A percentile compares a stretch with the other conserved stretches of the same genome.
phyloP scores from a whole-genome alignment of 2,888 invertebrate species.

The Tetheella fluctuosa region DNA sequence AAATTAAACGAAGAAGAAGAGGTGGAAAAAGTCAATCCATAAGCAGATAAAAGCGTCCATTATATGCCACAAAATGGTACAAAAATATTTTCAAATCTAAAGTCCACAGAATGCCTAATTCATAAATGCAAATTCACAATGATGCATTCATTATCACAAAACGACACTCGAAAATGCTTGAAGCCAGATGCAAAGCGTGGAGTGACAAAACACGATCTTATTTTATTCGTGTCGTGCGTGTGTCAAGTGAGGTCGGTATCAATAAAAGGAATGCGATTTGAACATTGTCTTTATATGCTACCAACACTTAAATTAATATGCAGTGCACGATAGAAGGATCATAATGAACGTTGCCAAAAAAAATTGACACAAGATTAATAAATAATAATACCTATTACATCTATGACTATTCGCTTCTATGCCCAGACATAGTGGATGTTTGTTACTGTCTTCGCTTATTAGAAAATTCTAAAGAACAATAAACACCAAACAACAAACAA shows the following conservation, averaged over 20 bases:
- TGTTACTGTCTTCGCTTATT: too few relatives aligned
- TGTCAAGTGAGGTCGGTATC: constrained; percentile 13
- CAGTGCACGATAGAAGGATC: not conserved
- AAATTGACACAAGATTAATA: too few relatives aligned
- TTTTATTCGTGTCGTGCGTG: constrained; percentile 9
- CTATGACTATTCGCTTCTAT: too few relatives aligned
- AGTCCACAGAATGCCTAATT: not conserved
- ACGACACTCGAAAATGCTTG: not conserved
- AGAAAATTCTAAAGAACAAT: too few relatives aligned
- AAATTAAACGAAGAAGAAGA: too few relatives aligned
- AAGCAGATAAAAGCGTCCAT: constrained; percentile 14
- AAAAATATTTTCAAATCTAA: too few relatives aligned
- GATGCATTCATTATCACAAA: constrained; percentile 2
- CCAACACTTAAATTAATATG: constrained; percentile 20
- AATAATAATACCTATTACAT: too few relatives aligned
- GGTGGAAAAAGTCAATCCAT: not conserved
- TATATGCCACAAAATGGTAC: too few relatives aligned
- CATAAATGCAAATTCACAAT: constrained; percentile 17
- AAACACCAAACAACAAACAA: too few relatives aligned
- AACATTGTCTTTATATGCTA: constrained; percentile 21
- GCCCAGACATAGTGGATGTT: too few relatives aligned
- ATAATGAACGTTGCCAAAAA: too few relatives aligned
- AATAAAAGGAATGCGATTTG: constrained; percentile 10
- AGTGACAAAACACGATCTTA: constrained; percentile 7
- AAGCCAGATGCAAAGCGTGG: not conserved